Evolutionary conservation across 1,140 invertebrate species (phyloP).

Genomic region (Papilio machaon): DNA sequence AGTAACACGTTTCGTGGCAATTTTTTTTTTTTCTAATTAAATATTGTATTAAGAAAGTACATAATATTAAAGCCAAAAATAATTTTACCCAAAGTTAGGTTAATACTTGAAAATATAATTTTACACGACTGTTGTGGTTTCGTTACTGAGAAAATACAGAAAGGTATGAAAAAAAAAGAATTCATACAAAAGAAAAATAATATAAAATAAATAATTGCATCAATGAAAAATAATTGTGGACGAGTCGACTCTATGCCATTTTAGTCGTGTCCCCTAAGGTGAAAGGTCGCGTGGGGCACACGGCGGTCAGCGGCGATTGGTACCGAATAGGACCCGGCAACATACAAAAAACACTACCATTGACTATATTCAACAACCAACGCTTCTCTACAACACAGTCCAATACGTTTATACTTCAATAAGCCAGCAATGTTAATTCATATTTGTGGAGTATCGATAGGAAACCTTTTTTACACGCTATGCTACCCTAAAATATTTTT

Average conservation of each 20-base stretch:
- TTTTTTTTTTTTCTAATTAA: background rate
- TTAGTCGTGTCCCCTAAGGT: constrained; percentile 69
- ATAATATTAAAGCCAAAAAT: background rate
- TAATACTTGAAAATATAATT: background rate
- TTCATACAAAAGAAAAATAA: background rate
- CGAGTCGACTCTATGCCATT: constrained; percentile 45
- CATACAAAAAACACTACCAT: constrained; percentile 36
- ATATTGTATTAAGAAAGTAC: background rate
- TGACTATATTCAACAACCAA: constrained; percentile 28
- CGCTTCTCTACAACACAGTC: constrained; percentile 8
- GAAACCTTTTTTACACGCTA: background rate
- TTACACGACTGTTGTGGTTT: no score
- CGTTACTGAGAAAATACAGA: no score
- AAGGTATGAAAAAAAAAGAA: background rate
- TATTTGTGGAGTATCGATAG: background rate
- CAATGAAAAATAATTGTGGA: constrained; percentile 18
- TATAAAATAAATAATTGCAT: background rate
- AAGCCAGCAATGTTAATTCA: constrained; percentile 16
- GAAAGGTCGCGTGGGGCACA: constrained; percentile 75
- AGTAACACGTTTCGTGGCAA: background rate
- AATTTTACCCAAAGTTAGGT: background rate
- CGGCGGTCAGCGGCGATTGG: constrained; percentile 76
- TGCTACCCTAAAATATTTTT: constrained; percentile 24
- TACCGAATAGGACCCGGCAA: constrained; percentile 63
- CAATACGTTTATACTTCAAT: background rate